Evolutionary conservation across 2,888 invertebrate species (phyloP).

Genomic region (Cryptocephalus moraei): DNA sequence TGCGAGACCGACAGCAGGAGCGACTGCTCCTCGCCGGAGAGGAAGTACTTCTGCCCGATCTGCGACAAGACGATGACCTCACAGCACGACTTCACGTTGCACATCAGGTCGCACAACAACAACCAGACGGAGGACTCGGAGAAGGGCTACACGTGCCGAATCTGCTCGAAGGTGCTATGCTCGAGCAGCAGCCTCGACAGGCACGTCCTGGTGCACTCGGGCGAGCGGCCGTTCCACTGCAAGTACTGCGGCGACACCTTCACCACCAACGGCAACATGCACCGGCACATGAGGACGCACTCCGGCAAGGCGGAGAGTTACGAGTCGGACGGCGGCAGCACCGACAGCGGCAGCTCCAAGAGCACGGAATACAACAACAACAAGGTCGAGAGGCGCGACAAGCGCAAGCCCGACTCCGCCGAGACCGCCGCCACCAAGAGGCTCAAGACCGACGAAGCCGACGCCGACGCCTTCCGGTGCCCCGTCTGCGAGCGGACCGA

Average conservation of each 20-base stretch:
- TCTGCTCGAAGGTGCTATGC: constrained; percentile 62
- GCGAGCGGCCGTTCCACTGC: constrained; percentile 72
- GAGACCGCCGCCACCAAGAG: constrained; percentile 15
- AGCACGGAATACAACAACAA: constrained; percentile 36
- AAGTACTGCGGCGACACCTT: constrained; percentile 69
- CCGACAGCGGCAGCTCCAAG: constrained; percentile 34
- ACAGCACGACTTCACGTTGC: constrained; percentile 58
- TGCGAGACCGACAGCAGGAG: constrained; percentile 44
- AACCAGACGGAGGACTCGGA: constrained; percentile 34
- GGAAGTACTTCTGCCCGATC: constrained; percentile 51
- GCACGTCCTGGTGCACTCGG: constrained; percentile 71
- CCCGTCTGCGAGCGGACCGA: constrained; percentile 53
- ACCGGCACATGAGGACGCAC: constrained; percentile 69
- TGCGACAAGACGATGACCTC: constrained; percentile 51
- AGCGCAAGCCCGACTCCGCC: constrained; percentile 33
- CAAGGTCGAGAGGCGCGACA: constrained; percentile 31
- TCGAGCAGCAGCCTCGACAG: constrained; percentile 71
- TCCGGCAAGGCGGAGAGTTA: constrained; percentile 40
- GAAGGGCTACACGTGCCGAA: constrained; percentile 49
- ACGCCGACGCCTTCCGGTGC: constrained; percentile 40
- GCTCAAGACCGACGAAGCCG: constrained; percentile 18
- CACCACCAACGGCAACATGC: constrained; percentile 81
- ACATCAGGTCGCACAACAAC: constrained; percentile 56
- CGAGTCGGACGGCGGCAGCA: constrained; percentile 51
- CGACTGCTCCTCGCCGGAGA: constrained; percentile 41